These are phyloP conservation scores for Oscheius sp. DNA, from an alignment of 2,888 invertebrate species.

Conservation along the genomic window DNA sequence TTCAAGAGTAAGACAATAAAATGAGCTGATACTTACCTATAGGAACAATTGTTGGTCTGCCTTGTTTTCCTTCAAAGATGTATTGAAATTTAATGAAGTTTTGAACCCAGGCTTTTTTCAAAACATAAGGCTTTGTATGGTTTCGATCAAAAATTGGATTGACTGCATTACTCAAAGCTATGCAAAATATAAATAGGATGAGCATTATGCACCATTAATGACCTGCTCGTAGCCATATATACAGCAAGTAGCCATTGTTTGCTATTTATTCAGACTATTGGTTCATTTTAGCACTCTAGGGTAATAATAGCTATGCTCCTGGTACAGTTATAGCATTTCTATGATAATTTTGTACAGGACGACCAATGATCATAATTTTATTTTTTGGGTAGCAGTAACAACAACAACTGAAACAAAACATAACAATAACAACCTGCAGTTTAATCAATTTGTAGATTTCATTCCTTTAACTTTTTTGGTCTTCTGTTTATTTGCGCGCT, in stretches of 20 bases:
- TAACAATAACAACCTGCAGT: not conserved
- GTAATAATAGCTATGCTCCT: constrained; percentile 3
- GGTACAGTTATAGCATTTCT: no score
- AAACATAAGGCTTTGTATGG: constrained; percentile 46
- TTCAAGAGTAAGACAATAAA: constrained; percentile 19
- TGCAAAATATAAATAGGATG: not conserved
- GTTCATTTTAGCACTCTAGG: not conserved
- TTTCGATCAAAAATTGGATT: constrained; percentile 45
- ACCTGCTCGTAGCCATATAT: not conserved
- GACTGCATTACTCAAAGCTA: not conserved
- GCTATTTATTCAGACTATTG: not conserved
- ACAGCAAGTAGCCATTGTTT: not conserved
- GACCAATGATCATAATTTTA: no score
- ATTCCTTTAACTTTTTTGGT: constrained; percentile 7
- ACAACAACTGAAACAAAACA: not conserved
- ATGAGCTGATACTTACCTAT: constrained; percentile 34
- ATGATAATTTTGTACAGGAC: no score
- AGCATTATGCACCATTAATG: not conserved
- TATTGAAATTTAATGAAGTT: constrained; percentile 57
- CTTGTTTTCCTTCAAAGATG: constrained; percentile 45
- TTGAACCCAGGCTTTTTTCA: constrained; percentile 54
- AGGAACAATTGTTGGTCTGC: constrained; percentile 48
- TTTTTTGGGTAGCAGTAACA: no score
- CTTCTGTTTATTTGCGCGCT: constrained; percentile 4
- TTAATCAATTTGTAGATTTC: not conserved